Percentiles rank a stretch among this genome's conserved stretches.
phyloP scores from a whole-genome alignment of 2,888 invertebrate genomes.

The Phyllotreta striolata region DNA sequence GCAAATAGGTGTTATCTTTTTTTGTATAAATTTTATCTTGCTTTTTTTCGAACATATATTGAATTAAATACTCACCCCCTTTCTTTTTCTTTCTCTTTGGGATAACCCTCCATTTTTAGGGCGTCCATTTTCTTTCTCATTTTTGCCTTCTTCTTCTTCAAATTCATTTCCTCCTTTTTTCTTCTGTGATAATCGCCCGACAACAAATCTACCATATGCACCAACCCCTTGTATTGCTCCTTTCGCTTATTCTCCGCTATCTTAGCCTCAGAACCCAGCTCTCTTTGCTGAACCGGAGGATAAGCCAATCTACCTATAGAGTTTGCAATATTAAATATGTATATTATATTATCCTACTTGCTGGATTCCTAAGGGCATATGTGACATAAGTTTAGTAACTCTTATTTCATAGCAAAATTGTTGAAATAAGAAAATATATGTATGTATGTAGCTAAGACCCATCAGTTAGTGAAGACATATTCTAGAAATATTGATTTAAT shows the following conservation, averaged over 20 bases:
- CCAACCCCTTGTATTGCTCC: slow-evolving; percentile 52
- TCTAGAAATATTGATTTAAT: no score
- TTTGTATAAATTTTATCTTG: no score
- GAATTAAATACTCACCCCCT: slow-evolving; percentile 18
- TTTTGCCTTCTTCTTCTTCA: slow-evolving; percentile 49
- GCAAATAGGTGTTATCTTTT: no score
- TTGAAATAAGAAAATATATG: no score
- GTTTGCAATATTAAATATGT: no score
- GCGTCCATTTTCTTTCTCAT: slow-evolving; percentile 57
- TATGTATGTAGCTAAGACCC: no score
- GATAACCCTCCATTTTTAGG: slow-evolving; percentile 47
- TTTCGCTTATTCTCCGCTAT: slow-evolving; percentile 51
- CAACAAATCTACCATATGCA: slow-evolving; percentile 66
- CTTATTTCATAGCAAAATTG: no score
- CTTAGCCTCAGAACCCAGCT: slow-evolving; percentile 27
- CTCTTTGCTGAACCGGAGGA: slow-evolving; percentile 60
- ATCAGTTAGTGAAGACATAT: no score
- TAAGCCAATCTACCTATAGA: slow-evolving; percentile 64
- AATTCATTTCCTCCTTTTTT: slow-evolving; percentile 50
- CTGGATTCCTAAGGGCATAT: no score
- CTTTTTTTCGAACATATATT: slow-evolving; percentile 1
- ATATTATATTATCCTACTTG: no score
- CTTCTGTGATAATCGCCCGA: slow-evolving; percentile 65
- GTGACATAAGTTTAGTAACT: no score
- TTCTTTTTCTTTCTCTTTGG: slow-evolving; percentile 25